Evolutionary conservation across 2,888 invertebrate genomes (phyloP), one percentile per base, ranked within the genome.

Genomic region (Drosophila mettleri): DNA sequence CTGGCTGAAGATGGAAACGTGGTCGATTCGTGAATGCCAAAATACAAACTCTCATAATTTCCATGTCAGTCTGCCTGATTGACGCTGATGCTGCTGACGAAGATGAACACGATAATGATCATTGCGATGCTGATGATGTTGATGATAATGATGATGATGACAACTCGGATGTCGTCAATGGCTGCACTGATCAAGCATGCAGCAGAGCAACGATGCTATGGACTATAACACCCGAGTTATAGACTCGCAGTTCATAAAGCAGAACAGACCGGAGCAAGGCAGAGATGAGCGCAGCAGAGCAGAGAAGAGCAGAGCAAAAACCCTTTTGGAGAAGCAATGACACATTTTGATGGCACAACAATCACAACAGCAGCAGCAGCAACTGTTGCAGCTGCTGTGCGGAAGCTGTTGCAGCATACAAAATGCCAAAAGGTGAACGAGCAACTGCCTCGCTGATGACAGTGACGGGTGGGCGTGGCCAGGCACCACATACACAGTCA

Each of bases 21-120:
- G 78, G 74, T 69, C 78, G 70, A 70, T 61, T 78, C 60, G 60
- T 70, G 67, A 70, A 74, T 77, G 79, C 79, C 79, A 64, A 77
- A 74, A 77, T 78, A 74, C 77, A 77, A 78, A 78, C 79, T 74
- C 81, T 80, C 78, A 78, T 80, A 78, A 78, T 78, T 78, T 80
- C 70, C 65, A 70, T 78, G 78, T 80, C 78, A 77, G 67, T 78
- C 74, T 67, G 70, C 53, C 78, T 78, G 78, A 78, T 78, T 78
- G 78, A 78, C 78, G 71, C 74, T 76, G 73, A 80, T 61, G 76
- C 72, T 53, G 55, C 62, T n/a, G 51, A 38, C 51, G 51, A 52
- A 10, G 51, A 16, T 16, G 51, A 36, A 36, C 5, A 39, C 59
- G 54, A 52, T 39, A 29, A 57, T 57, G 65, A 54, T 12, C 33